These are phyloP conservation scores for Bedellia somnulentella DNA, from an alignment of 2,888 invertebrate species.

Conservation along the genomic window DNA sequence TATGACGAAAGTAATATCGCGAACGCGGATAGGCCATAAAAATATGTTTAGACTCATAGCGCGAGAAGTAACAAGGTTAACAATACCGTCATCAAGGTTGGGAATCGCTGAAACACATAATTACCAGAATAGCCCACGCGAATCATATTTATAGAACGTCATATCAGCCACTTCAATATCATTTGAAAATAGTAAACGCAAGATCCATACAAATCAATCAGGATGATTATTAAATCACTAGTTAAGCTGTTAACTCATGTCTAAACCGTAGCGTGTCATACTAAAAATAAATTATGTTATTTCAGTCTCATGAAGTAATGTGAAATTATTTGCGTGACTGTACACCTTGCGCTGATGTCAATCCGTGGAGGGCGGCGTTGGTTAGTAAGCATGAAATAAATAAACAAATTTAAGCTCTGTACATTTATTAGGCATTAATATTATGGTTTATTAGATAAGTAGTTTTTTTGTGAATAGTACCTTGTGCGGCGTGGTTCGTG, in stretches of 20 bases:
- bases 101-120: too few relatives aligned
- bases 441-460: conserved; percentile 1
- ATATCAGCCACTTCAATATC: too few relatives aligned
- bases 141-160: too few relatives aligned
- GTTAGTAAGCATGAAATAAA: too few relatives aligned
- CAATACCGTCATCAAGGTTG: conserved; percentile 51
- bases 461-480: conserved; percentile 29
- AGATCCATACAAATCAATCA: too few relatives aligned
- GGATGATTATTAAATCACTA: too few relatives aligned
- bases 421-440: conserved; percentile 16
- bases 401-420: conserved; percentile 48
- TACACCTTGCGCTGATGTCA: conserved; percentile 42
- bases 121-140: not conserved
- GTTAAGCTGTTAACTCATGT: too few relatives aligned
- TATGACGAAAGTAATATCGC: too few relatives aligned
- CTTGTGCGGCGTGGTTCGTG: conserved; percentile 58
- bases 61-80: conserved; percentile 42
- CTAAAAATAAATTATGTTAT: conserved; percentile 25
- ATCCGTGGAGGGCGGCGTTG: conserved; percentile 37
- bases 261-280: too few relatives aligned
- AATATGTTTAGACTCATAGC: conserved; percentile 20
- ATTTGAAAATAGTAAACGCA: too few relatives aligned
- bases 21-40: too few relatives aligned
- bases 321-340: conserved; percentile 45
- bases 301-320: conserved; percentile 48